Conservation (phyloP, 2,113 vertebrate species). For the Rostratula benghalensis region DNA sequence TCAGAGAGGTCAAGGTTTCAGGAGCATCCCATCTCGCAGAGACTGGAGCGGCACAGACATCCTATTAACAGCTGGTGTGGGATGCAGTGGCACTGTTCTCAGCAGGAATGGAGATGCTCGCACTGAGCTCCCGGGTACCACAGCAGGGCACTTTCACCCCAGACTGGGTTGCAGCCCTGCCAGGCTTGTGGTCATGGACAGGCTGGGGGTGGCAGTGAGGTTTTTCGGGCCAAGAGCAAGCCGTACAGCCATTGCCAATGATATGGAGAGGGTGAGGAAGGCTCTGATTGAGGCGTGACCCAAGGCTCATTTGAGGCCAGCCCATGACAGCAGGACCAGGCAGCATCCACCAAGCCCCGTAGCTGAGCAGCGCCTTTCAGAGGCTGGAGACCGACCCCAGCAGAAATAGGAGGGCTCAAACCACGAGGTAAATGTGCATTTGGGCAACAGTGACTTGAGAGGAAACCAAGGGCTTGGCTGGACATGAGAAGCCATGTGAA, state of each 20-base stretch:
- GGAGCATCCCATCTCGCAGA: background rate
- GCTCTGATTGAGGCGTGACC: rapidly evolving
- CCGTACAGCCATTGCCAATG: rapidly evolving
- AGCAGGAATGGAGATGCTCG: rapidly evolving
- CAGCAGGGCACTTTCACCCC: background rate
- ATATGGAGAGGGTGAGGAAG: background rate
- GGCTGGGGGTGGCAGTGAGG: rapidly evolving
- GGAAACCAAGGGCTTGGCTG: rapidly evolving
- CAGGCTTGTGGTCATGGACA: rapidly evolving
- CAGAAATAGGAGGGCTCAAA: background rate
- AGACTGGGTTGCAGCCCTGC: background rate
- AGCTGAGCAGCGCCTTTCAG: background rate
- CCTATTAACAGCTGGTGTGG: background rate
- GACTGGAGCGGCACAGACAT: rapidly evolving
- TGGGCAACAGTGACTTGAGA: background rate
- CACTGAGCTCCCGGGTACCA: background rate
- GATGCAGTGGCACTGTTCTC: background rate
- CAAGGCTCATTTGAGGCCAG: background rate
- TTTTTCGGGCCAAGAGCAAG: background rate
- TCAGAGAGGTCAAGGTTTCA: background rate
- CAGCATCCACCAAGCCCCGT: rapidly evolving
- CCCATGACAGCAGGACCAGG: rapidly evolving
- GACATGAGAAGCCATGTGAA: background rate
- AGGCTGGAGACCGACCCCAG: rapidly evolving
- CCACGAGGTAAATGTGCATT: rapidly evolving